Evolutionary conservation across 2,888 invertebrate species (phyloP).

Genomic region (Dilophus febrilis): DNA sequence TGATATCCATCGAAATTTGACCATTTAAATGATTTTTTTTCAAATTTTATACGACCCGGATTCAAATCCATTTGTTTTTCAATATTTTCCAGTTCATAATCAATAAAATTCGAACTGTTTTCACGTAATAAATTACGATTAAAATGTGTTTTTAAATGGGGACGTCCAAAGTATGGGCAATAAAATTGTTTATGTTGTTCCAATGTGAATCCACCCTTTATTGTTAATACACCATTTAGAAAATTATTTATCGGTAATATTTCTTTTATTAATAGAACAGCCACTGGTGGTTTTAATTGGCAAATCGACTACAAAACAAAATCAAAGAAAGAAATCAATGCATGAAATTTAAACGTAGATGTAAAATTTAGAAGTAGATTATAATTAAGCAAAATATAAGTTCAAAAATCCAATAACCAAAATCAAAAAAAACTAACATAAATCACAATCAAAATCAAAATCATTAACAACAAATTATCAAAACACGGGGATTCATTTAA

Average conservation of each 20-base stretch:
- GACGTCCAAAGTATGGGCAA: conserved; percentile 6
- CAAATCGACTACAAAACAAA: no score
- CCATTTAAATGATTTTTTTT: background rate
- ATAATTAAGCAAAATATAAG: no score
- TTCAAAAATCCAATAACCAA: no score
- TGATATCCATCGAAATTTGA: background rate
- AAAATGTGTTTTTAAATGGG: conserved; percentile 5
- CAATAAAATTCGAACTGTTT: conserved; percentile 4
- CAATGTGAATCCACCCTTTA: conserved; percentile 1
- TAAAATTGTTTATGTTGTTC: conserved; percentile 1
- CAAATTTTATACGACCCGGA: conserved; percentile 4
- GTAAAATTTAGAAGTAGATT: no score
- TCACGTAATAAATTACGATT: conserved; percentile 1
- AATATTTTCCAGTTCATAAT: background rate
- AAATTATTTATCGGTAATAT: background rate
- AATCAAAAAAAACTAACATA: no score
- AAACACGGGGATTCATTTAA: no score
- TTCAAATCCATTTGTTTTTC: conserved; percentile 2
- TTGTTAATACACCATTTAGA: conserved; percentile 1
- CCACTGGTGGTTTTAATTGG: conserved; percentile 3
- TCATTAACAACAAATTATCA: no score
- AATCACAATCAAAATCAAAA: no score
- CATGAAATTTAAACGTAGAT: no score
- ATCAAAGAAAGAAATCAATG: no score
- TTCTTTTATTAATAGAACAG: conserved; percentile 1